These are phyloP conservation scores for Mastomys coucha DNA, from an alignment of 2,113 vertebrate species.

Conservation along the genomic window DNA sequence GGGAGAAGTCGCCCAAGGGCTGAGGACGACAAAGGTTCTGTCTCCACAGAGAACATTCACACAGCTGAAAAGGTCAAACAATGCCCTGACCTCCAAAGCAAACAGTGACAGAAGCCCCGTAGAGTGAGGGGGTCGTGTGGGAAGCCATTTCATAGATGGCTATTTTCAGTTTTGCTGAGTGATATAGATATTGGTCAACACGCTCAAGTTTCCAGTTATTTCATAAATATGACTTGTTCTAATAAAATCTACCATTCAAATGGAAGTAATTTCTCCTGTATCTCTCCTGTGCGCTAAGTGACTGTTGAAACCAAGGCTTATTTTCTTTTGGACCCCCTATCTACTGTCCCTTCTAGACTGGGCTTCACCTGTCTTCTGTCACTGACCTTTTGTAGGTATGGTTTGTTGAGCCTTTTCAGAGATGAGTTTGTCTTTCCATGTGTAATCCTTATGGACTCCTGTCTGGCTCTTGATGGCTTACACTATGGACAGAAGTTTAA, in stretches of 20 bases:
- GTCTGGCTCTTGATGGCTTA: background rate
- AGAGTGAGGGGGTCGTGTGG: background rate
- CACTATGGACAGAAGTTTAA: background rate
- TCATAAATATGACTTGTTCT: slow-evolving; percentile 30
- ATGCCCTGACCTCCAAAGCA: background rate
- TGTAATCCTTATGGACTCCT: background rate
- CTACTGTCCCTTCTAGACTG: background rate
- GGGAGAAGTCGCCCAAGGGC: background rate
- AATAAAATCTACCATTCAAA: slow-evolving; percentile 31
- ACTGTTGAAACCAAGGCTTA: background rate
- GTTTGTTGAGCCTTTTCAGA: slow-evolving; percentile 11
- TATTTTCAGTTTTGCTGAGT: background rate
- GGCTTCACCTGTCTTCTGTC: slow-evolving; percentile 10
- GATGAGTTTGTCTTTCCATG: background rate
- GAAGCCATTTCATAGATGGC: background rate
- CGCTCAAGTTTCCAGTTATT: background rate
- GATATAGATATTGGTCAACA: background rate
- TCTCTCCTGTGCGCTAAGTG: background rate
- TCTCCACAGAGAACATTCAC: background rate
- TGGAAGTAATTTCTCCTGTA: background rate
- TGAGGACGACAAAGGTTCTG: background rate
- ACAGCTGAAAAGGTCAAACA: slow-evolving; percentile 13
- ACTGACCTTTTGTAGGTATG: background rate
- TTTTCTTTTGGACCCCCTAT: background rate
- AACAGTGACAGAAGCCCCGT: slow-evolving; percentile 1